These are phyloP conservation scores for Monopterus albus DNA, from an alignment of 2,113 vertebrate genomes.

Conservation along the genomic window DNA sequence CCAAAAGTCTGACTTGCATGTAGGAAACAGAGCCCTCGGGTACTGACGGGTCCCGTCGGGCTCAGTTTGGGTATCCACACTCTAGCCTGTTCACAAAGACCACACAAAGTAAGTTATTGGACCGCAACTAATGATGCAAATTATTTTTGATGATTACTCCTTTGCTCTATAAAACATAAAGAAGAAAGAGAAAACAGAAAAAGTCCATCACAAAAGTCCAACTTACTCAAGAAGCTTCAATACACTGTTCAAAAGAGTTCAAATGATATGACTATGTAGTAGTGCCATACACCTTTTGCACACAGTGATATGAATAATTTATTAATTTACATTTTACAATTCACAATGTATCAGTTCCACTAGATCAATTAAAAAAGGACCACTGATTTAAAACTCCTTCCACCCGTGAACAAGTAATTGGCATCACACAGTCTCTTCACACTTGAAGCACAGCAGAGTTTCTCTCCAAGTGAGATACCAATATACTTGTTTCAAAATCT, in stretches of 20 bases:
- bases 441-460: slow-evolving; percentile 20
- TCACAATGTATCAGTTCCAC: slow-evolving; percentile 62
- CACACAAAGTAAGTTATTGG: too few species aligned
- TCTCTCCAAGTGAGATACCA: slow-evolving; percentile 48
- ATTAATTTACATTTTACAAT: slow-evolving; percentile 82
- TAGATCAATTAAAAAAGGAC: slow-evolving; percentile 68
- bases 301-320: slow-evolving; percentile 83
- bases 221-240: neutral
- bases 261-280: slow-evolving; percentile 22
- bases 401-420: slow-evolving; percentile 51
- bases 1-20: too few species aligned
- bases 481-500: slow-evolving; percentile 59
- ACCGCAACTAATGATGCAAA: too few species aligned
- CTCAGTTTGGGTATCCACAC: too few species aligned
- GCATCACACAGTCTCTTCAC: slow-evolving; percentile 39
- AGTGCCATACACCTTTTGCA: slow-evolving; percentile 62
- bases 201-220: too few species aligned
- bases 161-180: too few species aligned
- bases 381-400: slow-evolving; percentile 66
- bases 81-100: too few species aligned
- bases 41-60: too few species aligned
- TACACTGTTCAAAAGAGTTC: neutral
- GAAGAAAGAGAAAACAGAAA: too few species aligned
- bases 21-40: too few species aligned
- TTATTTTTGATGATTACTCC: too few species aligned